A percentile compares a stretch with the other conserved stretches of the same genome.
Conservation (phyloP, 2,888 invertebrate species). For the Troides helena region DNA sequence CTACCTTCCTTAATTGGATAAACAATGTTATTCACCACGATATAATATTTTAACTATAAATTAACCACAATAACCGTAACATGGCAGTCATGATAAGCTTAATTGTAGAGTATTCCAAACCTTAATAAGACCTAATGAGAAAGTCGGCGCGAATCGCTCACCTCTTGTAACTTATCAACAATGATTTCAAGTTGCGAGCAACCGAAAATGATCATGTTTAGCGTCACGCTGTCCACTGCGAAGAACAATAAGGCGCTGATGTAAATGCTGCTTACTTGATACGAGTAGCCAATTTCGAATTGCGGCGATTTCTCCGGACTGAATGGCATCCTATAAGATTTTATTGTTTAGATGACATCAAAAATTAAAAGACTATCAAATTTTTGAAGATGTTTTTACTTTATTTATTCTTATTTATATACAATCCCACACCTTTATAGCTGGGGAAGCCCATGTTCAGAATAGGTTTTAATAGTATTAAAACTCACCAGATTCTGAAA, state of each 20-base stretch:
- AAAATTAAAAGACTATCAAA: neutral
- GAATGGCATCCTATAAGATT: slow-evolving; percentile 65
- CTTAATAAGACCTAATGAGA: too few species aligned
- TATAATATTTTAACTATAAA: neutral
- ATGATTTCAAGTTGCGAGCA: slow-evolving; percentile 68
- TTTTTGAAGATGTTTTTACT: too few species aligned
- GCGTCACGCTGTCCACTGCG: slow-evolving; percentile 62
- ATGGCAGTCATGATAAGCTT: neutral
- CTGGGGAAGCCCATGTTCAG: too few species aligned
- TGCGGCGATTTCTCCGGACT: slow-evolving; percentile 51
- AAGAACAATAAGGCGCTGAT: slow-evolving; percentile 63
- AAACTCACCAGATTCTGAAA: slow-evolving; percentile 64
- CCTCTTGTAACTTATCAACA: slow-evolving; percentile 60
- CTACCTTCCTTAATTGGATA: neutral
- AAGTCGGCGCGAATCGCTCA: slow-evolving; percentile 29
- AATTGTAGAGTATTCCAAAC: too few species aligned
- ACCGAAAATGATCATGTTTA: slow-evolving; percentile 60
- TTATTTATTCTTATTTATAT: too few species aligned
- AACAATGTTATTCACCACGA: neutral
- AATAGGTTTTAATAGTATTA: neutral
- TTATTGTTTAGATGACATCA: neutral
- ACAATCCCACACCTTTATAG: too few species aligned
- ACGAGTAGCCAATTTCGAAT: slow-evolving; percentile 62
- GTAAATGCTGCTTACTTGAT: slow-evolving; percentile 60
- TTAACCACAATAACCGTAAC: neutral